Base-by-base conservation (phyloP, 2,888 invertebrate species). In the Dexiosoma caninum region DNA sequence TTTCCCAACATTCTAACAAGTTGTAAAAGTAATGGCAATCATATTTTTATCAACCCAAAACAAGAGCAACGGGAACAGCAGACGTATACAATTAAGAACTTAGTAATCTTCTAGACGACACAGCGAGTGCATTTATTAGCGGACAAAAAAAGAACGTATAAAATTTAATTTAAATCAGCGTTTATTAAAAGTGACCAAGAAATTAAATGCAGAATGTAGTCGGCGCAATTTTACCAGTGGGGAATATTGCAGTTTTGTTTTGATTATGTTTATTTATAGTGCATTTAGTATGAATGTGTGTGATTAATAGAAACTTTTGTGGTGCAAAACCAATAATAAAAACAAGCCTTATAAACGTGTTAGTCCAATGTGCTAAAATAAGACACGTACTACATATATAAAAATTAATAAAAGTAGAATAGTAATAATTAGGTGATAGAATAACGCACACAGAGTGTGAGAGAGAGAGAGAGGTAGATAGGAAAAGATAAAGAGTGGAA, bases 81-180 rank as follows among this genome's bases (percentile, higher is more conserved):
- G 62, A 69, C 66, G 67, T 62, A 55, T 49, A 51, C 72, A 77
- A 49, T 74, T 57, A 46, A 77, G 77, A 77, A 77, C 44, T 69
- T 44, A 81, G 81, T 81, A 37, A 51, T 69, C 57, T 69, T 69
- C 21, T 64, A 77, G 62, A 64, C 81, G 77, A 77, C 81, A 53
- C 9, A 37, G n/a, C 12, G 62, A 59, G 51, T 77, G 53, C 69
- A 75, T 66, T 70, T 66, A 53, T 12, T 32, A 49, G 42, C 70
- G 70, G 64, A 55, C 62, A 46, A 40, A 27, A 51, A 8, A 14
- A 35, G n/a, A 37, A 19, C 12, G 2, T 5, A 27, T 6, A 55
- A 16, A 35, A 16, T 23, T 23, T 14, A 30, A 14, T 16, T 53
- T 19, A 40, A 14, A 19, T 55, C 12, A 10, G 35, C 35, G 32